Conservation (phyloP, 2,888 invertebrate genomes). For the Teleogryllus oceanicus region DNA sequence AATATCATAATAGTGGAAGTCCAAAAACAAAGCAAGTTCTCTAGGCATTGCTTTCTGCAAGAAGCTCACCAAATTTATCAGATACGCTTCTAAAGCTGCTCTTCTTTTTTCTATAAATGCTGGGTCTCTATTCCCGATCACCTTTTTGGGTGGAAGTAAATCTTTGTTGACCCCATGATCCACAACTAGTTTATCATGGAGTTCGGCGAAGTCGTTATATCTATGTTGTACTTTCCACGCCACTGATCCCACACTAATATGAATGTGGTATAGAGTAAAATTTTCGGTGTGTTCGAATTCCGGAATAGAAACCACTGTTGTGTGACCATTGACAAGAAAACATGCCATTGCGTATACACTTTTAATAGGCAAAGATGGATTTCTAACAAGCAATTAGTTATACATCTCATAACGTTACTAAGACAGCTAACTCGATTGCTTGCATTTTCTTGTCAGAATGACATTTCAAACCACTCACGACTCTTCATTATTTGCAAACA, state of each 20-base stretch:
- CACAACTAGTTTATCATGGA: conserved; percentile 77
- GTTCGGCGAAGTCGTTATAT: conserved; percentile 84
- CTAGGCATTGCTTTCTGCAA: conserved; percentile 76
- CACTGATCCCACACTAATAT: conserved; percentile 64
- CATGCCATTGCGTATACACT: conserved; percentile 63
- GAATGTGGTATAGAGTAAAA: conserved; percentile 70
- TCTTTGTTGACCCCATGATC: conserved; percentile 81
- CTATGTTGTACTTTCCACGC: conserved; percentile 82
- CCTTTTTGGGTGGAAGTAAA: conserved; percentile 87
- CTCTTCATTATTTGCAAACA: too few species aligned
- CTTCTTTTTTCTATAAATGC: conserved; percentile 82
- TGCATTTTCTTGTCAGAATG: too few species aligned
- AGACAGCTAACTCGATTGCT: too few species aligned
- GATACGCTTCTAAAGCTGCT: conserved; percentile 74
- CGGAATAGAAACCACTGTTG: conserved; percentile 64
- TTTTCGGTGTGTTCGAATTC: conserved; percentile 61
- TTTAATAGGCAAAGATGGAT: too few species aligned
- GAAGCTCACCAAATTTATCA: conserved; percentile 71
- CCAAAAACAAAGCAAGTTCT: conserved; percentile 76
- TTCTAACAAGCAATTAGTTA: too few species aligned
- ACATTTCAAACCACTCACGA: too few species aligned
- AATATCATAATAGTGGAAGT: conserved; percentile 87
- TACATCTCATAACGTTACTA: too few species aligned
- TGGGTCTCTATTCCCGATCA: conserved; percentile 85
- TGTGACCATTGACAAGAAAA: conserved; percentile 64